These are phyloP conservation scores for Bubalus kerabau DNA, from an alignment of 2,113 vertebrate species.

Conservation along the genomic window DNA sequence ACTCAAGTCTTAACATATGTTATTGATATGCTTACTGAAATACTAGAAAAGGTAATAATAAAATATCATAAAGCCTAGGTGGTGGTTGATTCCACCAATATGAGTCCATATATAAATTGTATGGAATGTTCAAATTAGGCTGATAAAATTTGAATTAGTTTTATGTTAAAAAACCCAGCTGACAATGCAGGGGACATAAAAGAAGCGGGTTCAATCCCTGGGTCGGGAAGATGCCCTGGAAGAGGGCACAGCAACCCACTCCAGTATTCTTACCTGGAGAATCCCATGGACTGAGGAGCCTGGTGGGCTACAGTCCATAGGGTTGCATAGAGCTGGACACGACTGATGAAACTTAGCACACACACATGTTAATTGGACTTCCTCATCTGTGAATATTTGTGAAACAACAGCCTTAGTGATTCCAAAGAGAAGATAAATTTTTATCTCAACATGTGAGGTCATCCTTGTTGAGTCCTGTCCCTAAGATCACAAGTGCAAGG, in stretches of 20 bases:
- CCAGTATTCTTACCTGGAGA: not conserved
- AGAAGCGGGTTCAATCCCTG: not conserved
- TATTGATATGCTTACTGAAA: not conserved
- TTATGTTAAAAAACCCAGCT: not conserved
- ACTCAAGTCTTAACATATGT: not conserved
- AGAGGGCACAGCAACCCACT: not conserved
- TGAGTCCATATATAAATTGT: not conserved
- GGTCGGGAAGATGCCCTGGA: not conserved
- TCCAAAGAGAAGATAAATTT: not conserved
- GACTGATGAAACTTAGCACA: too few species aligned
- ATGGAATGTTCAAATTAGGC: not conserved
- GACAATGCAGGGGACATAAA: not conserved
- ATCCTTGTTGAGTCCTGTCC: not conserved
- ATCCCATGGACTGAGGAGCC: not conserved
- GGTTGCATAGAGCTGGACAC: not conserved
- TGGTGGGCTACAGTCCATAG: not conserved
- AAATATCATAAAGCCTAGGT: not conserved
- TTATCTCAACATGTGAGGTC: not conserved
- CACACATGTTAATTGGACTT: too few species aligned
- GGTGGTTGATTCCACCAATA: not conserved
- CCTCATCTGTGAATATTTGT: not conserved
- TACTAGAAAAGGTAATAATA: not conserved
- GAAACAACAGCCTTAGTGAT: not conserved
- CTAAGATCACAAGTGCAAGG: not conserved
- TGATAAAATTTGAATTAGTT: not conserved